These are phyloP conservation scores for Odontothrips loti DNA, from an alignment of 2,888 invertebrate genomes.

Conservation along the genomic window DNA sequence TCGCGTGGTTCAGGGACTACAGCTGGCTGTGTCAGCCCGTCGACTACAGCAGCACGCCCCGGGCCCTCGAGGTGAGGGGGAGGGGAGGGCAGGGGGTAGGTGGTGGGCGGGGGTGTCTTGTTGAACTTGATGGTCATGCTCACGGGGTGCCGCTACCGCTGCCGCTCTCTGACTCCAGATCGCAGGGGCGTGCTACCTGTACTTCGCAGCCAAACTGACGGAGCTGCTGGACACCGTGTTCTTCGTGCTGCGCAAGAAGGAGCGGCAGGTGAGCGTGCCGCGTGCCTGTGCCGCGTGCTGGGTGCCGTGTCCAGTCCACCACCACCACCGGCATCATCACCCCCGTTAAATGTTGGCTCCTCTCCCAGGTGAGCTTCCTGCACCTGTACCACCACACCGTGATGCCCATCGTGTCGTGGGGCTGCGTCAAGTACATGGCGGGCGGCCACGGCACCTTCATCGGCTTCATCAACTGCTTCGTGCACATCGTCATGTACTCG, in stretches of 20 bases:
- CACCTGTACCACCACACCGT: conserved; percentile 53
- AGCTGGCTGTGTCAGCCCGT: conserved; percentile 44
- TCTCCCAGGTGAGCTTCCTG: conserved; percentile 50
- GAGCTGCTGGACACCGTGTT: conserved; percentile 55
- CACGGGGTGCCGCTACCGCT: too few relatives aligned
- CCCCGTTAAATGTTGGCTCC: too few relatives aligned
- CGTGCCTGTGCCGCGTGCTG: too few relatives aligned
- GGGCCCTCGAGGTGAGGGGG: conserved; percentile 37
- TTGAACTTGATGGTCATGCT: too few relatives aligned
- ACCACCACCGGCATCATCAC: too few relatives aligned
- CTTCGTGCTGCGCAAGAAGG: conserved; percentile 52
- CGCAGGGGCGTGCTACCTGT: conserved; percentile 51
- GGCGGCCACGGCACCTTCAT: conserved; percentile 44
- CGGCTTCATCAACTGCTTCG: conserved; percentile 47
- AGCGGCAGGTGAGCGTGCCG: conserved; percentile 49
- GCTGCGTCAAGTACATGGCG: conserved; percentile 51
- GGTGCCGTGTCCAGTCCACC: too few relatives aligned
- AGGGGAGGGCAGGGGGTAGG: neutral
- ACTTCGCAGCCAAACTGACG: conserved; percentile 53
- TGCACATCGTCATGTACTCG: conserved; percentile 44
- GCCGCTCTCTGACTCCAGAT: conserved; percentile 35
- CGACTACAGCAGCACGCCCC: conserved; percentile 41
- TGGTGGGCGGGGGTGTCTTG: neutral
- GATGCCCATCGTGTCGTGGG: conserved; percentile 44
- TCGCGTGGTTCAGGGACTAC: conserved; percentile 42